Conservation (phyloP, 2,113 vertebrate genomes). For the Platysternon megacephalum region DNA sequence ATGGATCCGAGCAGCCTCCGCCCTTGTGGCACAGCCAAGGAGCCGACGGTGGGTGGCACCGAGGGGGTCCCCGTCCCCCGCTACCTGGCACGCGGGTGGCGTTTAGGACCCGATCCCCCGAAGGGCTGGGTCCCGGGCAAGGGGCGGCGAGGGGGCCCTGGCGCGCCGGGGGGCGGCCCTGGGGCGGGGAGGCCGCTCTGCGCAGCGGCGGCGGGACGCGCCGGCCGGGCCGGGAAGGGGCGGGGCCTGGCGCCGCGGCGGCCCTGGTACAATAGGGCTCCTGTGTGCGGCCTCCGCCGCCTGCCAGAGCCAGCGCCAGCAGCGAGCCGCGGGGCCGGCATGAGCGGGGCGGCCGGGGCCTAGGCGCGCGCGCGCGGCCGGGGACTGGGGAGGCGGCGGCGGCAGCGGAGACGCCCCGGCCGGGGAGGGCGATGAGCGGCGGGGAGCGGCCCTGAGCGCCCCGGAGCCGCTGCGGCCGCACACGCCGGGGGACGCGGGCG, state of each 20-base stretch:
- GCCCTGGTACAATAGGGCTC: constrained; percentile 93
- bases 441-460: not conserved
- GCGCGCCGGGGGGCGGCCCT: constrained; percentile 58
- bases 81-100: not conserved
- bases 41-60: not conserved
- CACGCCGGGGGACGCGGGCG: not conserved
- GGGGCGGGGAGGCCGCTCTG: constrained; percentile 55
- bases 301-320: not conserved
- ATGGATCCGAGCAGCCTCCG: not conserved
- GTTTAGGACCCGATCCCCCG: not conserved
- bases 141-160: constrained; percentile 46
- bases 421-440: not conserved
- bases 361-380: not conserved
- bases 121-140: not conserved
- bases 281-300: constrained; percentile 81
- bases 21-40: not conserved
- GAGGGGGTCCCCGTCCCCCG: not conserved
- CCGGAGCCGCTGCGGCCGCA: not conserved
- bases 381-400: not conserved
- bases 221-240: constrained; percentile 70
- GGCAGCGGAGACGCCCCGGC: not conserved
- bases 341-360: constrained; percentile 17
- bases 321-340: not conserved
- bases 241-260: constrained; percentile 86
- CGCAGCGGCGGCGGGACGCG: constrained; percentile 34